Conservation (phyloP, 2,797 vertebrate species). For the Lutjanus campechanus region DNA sequence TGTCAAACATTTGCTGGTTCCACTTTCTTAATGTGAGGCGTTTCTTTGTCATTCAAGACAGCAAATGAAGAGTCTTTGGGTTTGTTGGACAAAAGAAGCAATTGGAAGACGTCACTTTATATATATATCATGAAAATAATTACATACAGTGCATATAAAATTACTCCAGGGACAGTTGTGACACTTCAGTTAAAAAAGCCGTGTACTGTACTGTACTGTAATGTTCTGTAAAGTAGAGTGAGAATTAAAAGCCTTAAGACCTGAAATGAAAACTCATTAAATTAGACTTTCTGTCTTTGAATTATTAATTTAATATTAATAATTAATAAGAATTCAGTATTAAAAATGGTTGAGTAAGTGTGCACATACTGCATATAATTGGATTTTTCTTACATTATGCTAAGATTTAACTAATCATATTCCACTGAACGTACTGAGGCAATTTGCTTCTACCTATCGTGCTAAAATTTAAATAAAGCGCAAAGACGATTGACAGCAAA, state of each 20-base stretch:
- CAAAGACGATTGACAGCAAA: neutral
- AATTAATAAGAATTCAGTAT: slow-evolving; percentile 51
- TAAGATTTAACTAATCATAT: slow-evolving; percentile 38
- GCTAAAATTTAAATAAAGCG: neutral
- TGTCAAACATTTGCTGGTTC: too few species aligned
- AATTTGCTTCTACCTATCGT: slow-evolving; percentile 19
- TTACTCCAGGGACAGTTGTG: neutral
- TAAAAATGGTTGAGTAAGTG: slow-evolving; percentile 44
- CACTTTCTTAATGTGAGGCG: too few species aligned
- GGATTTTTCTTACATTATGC: slow-evolving; percentile 19
- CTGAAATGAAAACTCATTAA: slow-evolving; percentile 57
- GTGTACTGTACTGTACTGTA: neutral
- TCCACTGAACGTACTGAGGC: neutral
- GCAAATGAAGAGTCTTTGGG: too few species aligned
- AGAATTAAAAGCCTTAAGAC: slow-evolving; percentile 14
- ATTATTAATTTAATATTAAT: slow-evolving; percentile 54
- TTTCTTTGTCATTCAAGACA: too few species aligned
- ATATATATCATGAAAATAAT: too few species aligned
- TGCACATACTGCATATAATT: slow-evolving; percentile 42
- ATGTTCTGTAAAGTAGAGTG: neutral
- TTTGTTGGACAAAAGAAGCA: too few species aligned
- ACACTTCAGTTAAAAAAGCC: neutral
- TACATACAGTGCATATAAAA: neutral
- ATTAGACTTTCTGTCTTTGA: slow-evolving; percentile 45
- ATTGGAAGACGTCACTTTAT: too few species aligned